phyloP scores from a whole-genome alignment of 2,113 vertebrate species.

The Salvator merianae region DNA sequence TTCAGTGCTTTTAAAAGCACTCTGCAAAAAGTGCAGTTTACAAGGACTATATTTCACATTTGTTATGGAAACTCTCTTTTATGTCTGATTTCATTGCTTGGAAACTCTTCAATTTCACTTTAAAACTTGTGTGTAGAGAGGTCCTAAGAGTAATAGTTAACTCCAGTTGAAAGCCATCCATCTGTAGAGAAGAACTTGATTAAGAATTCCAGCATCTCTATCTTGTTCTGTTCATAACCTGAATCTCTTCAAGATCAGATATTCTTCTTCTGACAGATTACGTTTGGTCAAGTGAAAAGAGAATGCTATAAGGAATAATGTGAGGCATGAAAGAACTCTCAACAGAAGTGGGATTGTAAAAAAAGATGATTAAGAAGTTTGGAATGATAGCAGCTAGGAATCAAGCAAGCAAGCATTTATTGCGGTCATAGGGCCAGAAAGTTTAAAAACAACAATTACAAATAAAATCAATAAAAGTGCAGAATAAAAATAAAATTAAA shows the following conservation, averaged over 20 bases:
- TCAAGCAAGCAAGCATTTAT: too few relatives aligned
- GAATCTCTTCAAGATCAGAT: not conserved
- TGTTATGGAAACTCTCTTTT: too few relatives aligned
- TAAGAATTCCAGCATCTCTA: not conserved
- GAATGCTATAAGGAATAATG: not conserved
- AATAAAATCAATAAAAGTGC: too few relatives aligned
- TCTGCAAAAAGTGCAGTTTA: too few relatives aligned
- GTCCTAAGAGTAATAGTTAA: not conserved
- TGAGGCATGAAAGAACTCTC: slow-evolving; percentile 3
- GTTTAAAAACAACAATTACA: too few relatives aligned
- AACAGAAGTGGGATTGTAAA: slow-evolving; percentile 14
- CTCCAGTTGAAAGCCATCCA: not conserved
- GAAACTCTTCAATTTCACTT: too few relatives aligned
- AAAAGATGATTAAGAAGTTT: slow-evolving; percentile 29
- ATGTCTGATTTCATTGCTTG: too few relatives aligned
- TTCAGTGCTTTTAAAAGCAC: too few relatives aligned
- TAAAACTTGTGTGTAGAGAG: too few relatives aligned
- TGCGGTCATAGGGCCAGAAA: too few relatives aligned
- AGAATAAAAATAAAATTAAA: too few relatives aligned
- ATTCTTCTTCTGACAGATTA: slow-evolving; percentile 8
- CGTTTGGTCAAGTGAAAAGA: slow-evolving; percentile 24
- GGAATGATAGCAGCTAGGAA: slow-evolving; percentile 11
- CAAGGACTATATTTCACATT: too few relatives aligned
- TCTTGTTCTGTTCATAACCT: not conserved
- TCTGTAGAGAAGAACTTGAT: not conserved